These are phyloP conservation scores for Halichoeres trimaculatus DNA, from an alignment of 2,113 vertebrate species.

Conservation along the genomic window DNA sequence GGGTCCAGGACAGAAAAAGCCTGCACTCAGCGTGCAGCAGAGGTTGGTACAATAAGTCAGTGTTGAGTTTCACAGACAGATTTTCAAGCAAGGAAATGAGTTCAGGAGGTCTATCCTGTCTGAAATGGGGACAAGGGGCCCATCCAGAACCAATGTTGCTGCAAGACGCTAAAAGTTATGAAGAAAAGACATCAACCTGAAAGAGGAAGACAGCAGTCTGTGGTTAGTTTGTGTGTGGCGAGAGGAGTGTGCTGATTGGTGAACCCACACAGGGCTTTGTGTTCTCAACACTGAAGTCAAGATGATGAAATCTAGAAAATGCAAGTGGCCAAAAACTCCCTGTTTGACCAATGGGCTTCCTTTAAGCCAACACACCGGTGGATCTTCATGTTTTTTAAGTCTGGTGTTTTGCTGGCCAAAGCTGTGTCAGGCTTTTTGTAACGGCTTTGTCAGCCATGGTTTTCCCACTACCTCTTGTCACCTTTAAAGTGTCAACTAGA, in stretches of 20 bases:
- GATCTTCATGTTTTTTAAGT: too few relatives aligned
- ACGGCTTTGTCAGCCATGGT: too few relatives aligned
- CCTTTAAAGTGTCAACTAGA: too few relatives aligned
- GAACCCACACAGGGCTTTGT: background rate
- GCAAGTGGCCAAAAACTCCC: too few relatives aligned
- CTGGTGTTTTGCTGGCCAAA: too few relatives aligned
- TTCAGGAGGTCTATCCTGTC: conserved; percentile 38
- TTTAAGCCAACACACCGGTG: too few relatives aligned
- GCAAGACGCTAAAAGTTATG: background rate
- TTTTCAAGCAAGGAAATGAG: conserved; percentile 36
- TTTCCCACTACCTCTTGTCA: too few relatives aligned
- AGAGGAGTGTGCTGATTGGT: background rate
- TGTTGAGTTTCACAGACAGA: conserved; percentile 18
- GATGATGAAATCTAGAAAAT: too few relatives aligned
- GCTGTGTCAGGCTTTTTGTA: too few relatives aligned
- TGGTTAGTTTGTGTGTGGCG: background rate
- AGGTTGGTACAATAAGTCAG: conserved; percentile 12
- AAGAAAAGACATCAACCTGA: background rate
- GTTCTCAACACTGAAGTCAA: background rate
- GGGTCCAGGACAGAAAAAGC: background rate
- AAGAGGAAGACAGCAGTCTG: background rate
- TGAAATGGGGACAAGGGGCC: conserved; percentile 3
- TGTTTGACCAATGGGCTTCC: too few relatives aligned
- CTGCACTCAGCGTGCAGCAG: conserved; percentile 12
- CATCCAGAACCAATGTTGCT: background rate